Percentiles rank a stretch among this genome's conserved stretches.
Evolutionary conservation across 2,888 invertebrate species (phyloP).

Genomic region (Sphecodes monilicornis): DNA sequence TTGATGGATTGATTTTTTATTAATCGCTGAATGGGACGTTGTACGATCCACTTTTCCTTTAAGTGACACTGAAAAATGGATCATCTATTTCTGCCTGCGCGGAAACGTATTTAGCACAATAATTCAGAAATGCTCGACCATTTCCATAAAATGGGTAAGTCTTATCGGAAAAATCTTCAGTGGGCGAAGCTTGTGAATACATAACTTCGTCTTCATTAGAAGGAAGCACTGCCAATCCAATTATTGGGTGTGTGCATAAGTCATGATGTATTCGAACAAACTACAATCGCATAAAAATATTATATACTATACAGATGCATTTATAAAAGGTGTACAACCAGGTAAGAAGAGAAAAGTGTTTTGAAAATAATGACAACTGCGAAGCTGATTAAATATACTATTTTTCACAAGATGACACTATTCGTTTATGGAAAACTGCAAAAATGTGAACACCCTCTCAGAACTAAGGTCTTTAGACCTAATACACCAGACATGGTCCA

Average conservation of each 20-base stretch:
- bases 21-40: neutral
- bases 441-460: neutral
- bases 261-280: neutral
- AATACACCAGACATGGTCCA: too few species aligned
- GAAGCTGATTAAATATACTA: neutral
- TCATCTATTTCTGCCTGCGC: neutral
- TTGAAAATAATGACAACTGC: neutral
- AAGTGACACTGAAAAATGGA: constrained; percentile 6
- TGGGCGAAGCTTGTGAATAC: neutral
- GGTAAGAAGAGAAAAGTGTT: neutral
- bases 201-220: neutral
- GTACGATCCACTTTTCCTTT: neutral
- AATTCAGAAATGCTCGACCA: neutral
- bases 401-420: neutral
- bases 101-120: neutral
- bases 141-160: neutral
- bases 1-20: neutral
- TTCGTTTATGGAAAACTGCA: too few species aligned
- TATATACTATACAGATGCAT: neutral
- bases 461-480: too few species aligned
- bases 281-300: neutral
- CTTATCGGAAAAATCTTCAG: neutral
- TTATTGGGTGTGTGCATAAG: neutral
- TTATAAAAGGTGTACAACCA: neutral
- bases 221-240: neutral